Evolutionary conservation across 1,140 invertebrate species (phyloP), one percentile per base, ranked within the genome.

Genomic region (Nomia melanderi): DNA sequence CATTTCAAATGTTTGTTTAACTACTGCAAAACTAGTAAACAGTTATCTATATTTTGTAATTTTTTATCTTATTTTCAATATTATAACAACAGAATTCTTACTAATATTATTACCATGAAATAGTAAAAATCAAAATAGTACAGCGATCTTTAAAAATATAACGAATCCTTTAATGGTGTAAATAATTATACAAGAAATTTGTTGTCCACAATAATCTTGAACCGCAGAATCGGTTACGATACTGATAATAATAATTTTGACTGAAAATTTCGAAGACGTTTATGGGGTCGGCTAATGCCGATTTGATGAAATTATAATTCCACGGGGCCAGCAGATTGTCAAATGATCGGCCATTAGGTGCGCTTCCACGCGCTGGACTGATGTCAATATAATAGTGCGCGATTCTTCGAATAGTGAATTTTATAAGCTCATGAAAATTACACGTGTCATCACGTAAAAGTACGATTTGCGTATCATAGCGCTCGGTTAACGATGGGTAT

Each of bases 271-370:
- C 20, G 11, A 17, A 25, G 11, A 1, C 27, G 33, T 33, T 14
- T 17, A 29, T n/a, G 59, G 31, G 27, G 59, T 23, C 33, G 63
- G 62, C 82, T 85, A 85, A 85, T 85, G 82, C 60, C 76, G 60
- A 70, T 82, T 84, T 87, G 79, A 89, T 88, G 87, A 89, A 88
- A 86, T 86, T 83, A 84, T 89, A 88, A 89, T 89, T 83, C 77
- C 65, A 88, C 31, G 77, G 78, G 60, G 23, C 77, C 59, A 44
- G 63, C 54, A 41, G 64, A 50, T 59, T 41, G 41, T 27, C 78
- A 80, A 88, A 86, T 85, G 82, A 67, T 79, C 54, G 67, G 67
- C 36, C 75, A 76, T 86, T 82, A 86, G 71, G 78, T 53, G 62
- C 23, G 4, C 50, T 59, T 60, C 29, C 31, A 53, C 50, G 29